Evolutionary conservation across 2,797 vertebrate genomes (phyloP), one percentile per base, ranked within the genome.

Genomic region (Kryptolebias ocellatus): DNA sequence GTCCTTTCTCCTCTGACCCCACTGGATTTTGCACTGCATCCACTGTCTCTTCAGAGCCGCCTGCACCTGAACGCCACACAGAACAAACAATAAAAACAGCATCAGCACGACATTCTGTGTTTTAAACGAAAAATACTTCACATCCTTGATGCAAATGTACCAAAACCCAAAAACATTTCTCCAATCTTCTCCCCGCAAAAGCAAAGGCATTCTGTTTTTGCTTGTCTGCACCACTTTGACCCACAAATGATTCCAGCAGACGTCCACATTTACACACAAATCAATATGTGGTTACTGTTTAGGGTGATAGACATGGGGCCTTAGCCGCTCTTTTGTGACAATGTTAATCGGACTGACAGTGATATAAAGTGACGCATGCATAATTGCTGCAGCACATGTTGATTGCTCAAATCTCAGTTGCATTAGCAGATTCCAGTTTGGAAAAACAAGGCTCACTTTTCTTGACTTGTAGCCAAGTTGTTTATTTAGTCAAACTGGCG

Each of bases 1-100:
- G 29, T 96, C 94, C 2, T 95, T 94, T 12, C 95, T 91, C 28
- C 95, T 92, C 82, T 97, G 96, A 24, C 95, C 94, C 96, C 94
- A 96, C 66, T 97, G 96, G 4, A 93, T 93, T 84, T 97, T 96
- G 53, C 96, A 94, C 88, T 97, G 95, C 24, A 93, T 88, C 98
- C 97, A 97, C 5, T 98, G 97, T 61, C 97, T 95, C 90, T 95
- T 97, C 67, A 99, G 76, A 29, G 96, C 92, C 0, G 91, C 94
- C 68, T 98, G 97, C 1, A 99, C 96, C 98, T 99, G 85, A 11
- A 62, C 0, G 3, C 55, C 73, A 79, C 51, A 83, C 28, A 72
- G 11, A 71, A 28, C 7, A 50, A 31, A 59, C 10, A 44, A 10
- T 4, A 1, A 17, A 34, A 10, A 3, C 1, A 14, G 4, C 6